A percentile compares a stretch with the other conserved stretches of the same genome.
These are phyloP conservation scores for Tapirus terrestris DNA, from an alignment of 2,113 vertebrate genomes.

Conservation along the genomic window DNA sequence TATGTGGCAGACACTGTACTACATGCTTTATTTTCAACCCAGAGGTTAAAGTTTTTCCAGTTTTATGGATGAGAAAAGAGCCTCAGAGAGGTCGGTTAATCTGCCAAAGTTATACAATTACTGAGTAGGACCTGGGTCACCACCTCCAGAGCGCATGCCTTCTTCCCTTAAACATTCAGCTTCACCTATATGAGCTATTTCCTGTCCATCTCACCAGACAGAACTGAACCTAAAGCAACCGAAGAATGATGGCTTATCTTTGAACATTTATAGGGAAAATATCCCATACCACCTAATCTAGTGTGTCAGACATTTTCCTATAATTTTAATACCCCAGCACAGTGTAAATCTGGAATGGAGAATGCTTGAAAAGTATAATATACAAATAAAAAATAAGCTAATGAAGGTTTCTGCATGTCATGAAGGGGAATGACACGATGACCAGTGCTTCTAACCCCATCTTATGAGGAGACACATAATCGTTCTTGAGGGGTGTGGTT, in stretches of 20 bases:
- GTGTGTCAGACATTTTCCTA: neutral
- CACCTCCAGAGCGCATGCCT: neutral
- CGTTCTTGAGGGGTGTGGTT: neutral
- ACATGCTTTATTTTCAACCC: neutral
- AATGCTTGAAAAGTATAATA: neutral
- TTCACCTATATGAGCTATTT: neutral
- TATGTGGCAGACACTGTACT: neutral
- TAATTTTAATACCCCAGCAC: neutral
- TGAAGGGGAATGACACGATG: neutral
- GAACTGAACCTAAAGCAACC: neutral
- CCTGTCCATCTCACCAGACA: neutral
- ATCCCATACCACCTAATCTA: neutral
- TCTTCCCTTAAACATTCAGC: neutral
- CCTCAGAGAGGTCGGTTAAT: neutral
- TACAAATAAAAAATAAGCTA: neutral
- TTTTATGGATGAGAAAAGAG: neutral
- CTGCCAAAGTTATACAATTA: neutral
- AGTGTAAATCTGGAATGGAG: neutral
- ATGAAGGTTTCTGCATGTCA: neutral
- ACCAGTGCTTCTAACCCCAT: neutral
- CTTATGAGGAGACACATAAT: neutral
- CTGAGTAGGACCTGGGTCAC: fast-evolving
- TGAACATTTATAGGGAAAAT: neutral
- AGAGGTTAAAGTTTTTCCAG: neutral
- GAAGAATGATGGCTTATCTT: neutral